Evolutionary conservation across 2,797 vertebrate genomes (phyloP).

Genomic region (Gallirallus australis): DNA sequence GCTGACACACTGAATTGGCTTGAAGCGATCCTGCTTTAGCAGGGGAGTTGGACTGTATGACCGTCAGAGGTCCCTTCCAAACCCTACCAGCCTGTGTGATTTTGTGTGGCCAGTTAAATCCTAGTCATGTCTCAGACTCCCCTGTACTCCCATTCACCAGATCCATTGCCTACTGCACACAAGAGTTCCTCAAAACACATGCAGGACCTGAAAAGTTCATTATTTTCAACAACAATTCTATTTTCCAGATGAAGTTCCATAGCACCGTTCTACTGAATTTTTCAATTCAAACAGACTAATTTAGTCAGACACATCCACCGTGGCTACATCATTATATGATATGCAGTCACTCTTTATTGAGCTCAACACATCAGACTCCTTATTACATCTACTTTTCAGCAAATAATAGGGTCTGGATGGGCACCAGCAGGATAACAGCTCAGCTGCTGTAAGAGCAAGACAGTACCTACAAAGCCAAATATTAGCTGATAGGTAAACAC

Average conservation of each 20-base stretch:
- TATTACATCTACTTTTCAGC: neutral
- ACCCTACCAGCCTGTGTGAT: too few species aligned
- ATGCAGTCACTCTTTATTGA: neutral
- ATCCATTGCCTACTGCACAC: neutral
- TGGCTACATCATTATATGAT: neutral
- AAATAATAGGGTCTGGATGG: neutral
- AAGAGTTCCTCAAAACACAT: fast-evolving
- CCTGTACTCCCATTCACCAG: neutral
- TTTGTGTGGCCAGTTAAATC: neutral
- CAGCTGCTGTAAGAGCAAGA: neutral
- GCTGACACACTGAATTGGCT: neutral
- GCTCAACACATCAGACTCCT: neutral
- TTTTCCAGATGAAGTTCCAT: neutral
- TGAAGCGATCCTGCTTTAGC: neutral
- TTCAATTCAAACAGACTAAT: neutral
- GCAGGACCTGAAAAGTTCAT: neutral
- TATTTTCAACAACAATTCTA: neutral
- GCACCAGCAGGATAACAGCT: neutral
- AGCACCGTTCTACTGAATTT: neutral
- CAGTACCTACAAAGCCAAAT: neutral
- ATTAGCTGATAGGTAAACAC: neutral
- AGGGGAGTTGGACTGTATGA: too few species aligned
- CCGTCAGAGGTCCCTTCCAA: too few species aligned
- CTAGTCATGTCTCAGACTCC: neutral
- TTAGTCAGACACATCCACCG: neutral